Evolutionary conservation across 2,797 vertebrate genomes (phyloP), one percentile per base, ranked within the genome.

Genomic region (Gymnothorax reevesii): DNA sequence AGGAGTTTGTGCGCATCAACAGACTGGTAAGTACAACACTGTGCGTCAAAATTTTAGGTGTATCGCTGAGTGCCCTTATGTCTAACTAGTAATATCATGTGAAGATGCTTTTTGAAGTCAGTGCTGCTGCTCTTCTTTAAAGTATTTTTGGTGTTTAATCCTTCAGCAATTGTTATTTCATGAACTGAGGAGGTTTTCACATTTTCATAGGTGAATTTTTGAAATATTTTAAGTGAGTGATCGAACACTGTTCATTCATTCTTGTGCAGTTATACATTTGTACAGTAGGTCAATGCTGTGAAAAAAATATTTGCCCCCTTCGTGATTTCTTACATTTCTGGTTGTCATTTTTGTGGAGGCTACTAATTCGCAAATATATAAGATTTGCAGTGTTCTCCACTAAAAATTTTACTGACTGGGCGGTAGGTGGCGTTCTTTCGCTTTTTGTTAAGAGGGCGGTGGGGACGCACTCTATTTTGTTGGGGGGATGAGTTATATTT

Each of bases 1-100:
- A 99, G 95, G 98, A 99, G 90, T 99, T 99, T 91, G 97, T 99
- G 83, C 97, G 97, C 88, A 96, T 98, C 92, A 99, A 98, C 93
- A 97, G 98, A 90, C 94, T 98, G 97, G 99, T 99, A 97, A 95
- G 97, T 91, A 0, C 7, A 10, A 13, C 49, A 42, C 7, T 13
- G 52, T 66, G 59, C 15, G 55, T 86, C 10, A 4, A 13, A 9
- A 27, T 33, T 2, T 12, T 62, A 0, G 25, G 69, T 4, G 8
- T 73, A 27, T 33, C 69, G 2, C 8, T 4, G 25, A 8, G 17
- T 49, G 15, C 75, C 20, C 75, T 17, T 7, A 42, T 20, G n/a
- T 54, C 91, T 89, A 88, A 82, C 86, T 90, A 87, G 84, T 86
- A 89, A 88, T 86, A 87, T 94, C 92, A 94, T 92, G 92, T 86